These are phyloP conservation scores for Allacma fusca DNA, from an alignment of 2,888 invertebrate genomes.

Conservation along the genomic window DNA sequence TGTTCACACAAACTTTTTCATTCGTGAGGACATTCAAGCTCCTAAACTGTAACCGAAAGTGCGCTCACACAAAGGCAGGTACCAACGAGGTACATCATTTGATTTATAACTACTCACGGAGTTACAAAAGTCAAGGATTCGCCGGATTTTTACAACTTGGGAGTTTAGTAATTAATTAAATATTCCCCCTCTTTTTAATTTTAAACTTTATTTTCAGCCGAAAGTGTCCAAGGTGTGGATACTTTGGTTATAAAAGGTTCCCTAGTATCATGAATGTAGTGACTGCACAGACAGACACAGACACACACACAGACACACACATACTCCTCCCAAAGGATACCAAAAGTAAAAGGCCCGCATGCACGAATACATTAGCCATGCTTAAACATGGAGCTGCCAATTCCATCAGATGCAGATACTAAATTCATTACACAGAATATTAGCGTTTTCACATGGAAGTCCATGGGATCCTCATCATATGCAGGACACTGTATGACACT, in stretches of 20 bases:
- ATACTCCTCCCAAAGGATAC: too few relatives aligned
- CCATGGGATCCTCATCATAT: too few relatives aligned
- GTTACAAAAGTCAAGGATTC: slow-evolving; percentile 4
- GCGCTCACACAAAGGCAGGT: not conserved
- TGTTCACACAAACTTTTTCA: slow-evolving; percentile 16
- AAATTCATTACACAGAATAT: too few relatives aligned
- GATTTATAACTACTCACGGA: not conserved
- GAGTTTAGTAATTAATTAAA: not conserved
- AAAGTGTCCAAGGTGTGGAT: not conserved
- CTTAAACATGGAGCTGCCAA: too few relatives aligned
- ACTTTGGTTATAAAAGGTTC: not conserved
- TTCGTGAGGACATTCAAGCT: not conserved
- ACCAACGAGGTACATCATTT: not conserved
- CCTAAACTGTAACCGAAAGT: not conserved
- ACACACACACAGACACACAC: too few relatives aligned
- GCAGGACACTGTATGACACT: too few relatives aligned
- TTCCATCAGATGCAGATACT: too few relatives aligned
- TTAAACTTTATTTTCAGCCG: not conserved
- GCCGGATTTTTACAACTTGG: not conserved
- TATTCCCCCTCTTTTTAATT: slow-evolving; percentile 19
- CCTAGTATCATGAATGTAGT: too few relatives aligned
- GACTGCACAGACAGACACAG: too few relatives aligned
- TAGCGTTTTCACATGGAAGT: too few relatives aligned
- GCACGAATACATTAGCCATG: too few relatives aligned
- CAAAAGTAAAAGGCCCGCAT: too few relatives aligned